Base-by-base conservation (phyloP, 2,888 invertebrate genomes). In the Andrena bucephala region DNA sequence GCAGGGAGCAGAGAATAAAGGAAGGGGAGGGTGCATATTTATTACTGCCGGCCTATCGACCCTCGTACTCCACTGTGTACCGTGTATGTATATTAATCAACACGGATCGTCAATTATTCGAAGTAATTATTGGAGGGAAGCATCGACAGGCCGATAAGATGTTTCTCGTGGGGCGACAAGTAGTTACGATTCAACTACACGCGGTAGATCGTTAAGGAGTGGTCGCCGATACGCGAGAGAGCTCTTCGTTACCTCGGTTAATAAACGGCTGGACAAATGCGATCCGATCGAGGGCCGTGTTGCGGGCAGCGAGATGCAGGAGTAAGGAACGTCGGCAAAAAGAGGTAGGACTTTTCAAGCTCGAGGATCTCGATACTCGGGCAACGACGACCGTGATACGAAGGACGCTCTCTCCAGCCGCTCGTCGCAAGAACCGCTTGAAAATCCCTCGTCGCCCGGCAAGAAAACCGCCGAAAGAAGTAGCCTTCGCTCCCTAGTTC, bases 401-500 rank as follows among this genome's bases (percentile, higher is more conserved):
- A 89, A 89, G 80, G 83, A 82, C 87, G 76, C 29, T 72, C 24
- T 81, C 63, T 67, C 59, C 72, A 62, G 52, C 36, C 63, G 24
- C 10, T 24, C 4, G 54, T 24, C 20, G 57, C 62, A 63, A 84
- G 81, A 87, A 80, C 73, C 69, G 70, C 81, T 73, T 60, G 79
- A 85, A 86, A 87, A 85, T 84, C 76, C 65, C 52, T 79, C 66
- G 8, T 76, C 68, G 50, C n/a, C 42, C 27, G 52, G 42, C 50
- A 62, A 81, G 54, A 66, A 75, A 77, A 60, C 5, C n/a, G 13
- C 24, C 7, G 62, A 85, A 89, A 88, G 86, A 86, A 65, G 50
- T 81, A 87, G 87, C 90, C 88, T 89, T 90, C 83, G 81, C 66
- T 84, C 84, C 78, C 74, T 84, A 87, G 85, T 88, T 87, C 81